A percentile compares a stretch with the other conserved stretches of the same genome.
Evolutionary conservation across 2,113 vertebrate species (phyloP).

Genomic region (Anoplopoma fimbria): DNA sequence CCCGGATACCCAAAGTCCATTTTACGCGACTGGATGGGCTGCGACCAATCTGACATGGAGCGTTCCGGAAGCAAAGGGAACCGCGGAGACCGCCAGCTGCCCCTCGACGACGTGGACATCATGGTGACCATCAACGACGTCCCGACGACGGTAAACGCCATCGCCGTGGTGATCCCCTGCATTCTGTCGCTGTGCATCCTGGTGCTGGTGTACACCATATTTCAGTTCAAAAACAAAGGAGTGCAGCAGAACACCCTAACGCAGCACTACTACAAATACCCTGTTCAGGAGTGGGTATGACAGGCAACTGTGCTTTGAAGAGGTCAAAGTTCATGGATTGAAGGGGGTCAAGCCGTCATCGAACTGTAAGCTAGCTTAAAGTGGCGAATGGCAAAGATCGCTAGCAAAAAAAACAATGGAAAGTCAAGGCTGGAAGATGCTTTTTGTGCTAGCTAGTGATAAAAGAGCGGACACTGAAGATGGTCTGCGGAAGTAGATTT

Average conservation of each 20-base stretch:
- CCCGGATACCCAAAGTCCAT: slow-evolving; percentile 96
- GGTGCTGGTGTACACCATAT: slow-evolving; percentile 97
- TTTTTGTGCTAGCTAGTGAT: slow-evolving; percentile 26
- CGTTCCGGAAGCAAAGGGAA: slow-evolving; percentile 78
- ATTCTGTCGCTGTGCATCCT: slow-evolving; percentile 97
- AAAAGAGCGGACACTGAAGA: not conserved
- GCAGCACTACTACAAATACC: slow-evolving; percentile 93
- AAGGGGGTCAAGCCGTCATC: not conserved
- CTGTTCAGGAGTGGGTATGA: slow-evolving; percentile 99
- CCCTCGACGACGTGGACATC: slow-evolving; percentile 95
- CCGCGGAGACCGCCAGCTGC: slow-evolving; percentile 89
- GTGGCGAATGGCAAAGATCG: not conserved
- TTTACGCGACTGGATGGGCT: slow-evolving; percentile 98
- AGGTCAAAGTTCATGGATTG: slow-evolving; percentile 16
- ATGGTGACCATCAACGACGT: slow-evolving; percentile 97
- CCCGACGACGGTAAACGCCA: slow-evolving; percentile 95
- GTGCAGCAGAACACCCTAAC: slow-evolving; percentile 91
- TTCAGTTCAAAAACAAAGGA: slow-evolving; percentile 99
- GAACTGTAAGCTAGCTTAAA: slow-evolving; percentile 1
- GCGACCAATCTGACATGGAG: slow-evolving; percentile 93
- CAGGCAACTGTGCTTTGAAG: slow-evolving; percentile 52
- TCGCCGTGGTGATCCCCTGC: slow-evolving; percentile 98
- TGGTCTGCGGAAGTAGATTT: slow-evolving; percentile 1
- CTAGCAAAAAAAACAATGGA: slow-evolving; percentile 1
- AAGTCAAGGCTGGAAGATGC: not conserved